Conservation (phyloP, 2,113 vertebrate genomes). For the Puffinus mauretanicus region DNA sequence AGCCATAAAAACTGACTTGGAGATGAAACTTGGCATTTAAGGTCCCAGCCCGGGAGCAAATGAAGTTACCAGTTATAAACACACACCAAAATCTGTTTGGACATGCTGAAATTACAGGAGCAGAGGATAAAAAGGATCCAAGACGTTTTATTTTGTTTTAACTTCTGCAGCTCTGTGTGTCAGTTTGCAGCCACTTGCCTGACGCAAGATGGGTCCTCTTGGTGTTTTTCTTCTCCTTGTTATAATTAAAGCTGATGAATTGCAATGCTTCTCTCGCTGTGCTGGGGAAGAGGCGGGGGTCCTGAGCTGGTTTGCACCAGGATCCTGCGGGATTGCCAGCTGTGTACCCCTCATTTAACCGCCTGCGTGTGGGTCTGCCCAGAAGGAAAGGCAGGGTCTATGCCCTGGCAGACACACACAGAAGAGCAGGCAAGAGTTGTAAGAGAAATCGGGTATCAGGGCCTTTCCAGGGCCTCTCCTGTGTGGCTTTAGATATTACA, state of each 20-base stretch:
- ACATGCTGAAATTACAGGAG: conserved; percentile 64
- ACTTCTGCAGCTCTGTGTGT: not conserved
- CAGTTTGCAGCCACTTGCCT: not conserved
- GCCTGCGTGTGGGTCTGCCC: not conserved
- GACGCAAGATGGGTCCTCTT: not conserved
- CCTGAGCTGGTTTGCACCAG: not conserved
- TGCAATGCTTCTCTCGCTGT: rapidly evolving
- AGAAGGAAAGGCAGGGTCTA: not conserved
- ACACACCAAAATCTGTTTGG: conserved; percentile 66
- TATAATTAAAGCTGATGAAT: not conserved
- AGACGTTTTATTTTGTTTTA: conserved; percentile 34
- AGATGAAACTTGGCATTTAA: conserved; percentile 67
- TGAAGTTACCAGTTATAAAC: conserved; percentile 66
- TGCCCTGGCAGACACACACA: not conserved
- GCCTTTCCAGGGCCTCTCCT: not conserved
- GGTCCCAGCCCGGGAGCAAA: conserved; percentile 64
- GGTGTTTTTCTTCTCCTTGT: not conserved
- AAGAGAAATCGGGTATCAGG: not conserved
- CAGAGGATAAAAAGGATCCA: conserved; percentile 59
- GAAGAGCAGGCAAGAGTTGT: not conserved
- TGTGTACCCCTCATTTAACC: rapidly evolving
- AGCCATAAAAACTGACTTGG: conserved; percentile 43
- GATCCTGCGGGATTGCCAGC: not conserved
- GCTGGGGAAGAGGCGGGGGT: not conserved
- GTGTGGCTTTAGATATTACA: not conserved